Base-by-base conservation (phyloP, 2,113 vertebrate species). In the Gobio gobio region DNA sequence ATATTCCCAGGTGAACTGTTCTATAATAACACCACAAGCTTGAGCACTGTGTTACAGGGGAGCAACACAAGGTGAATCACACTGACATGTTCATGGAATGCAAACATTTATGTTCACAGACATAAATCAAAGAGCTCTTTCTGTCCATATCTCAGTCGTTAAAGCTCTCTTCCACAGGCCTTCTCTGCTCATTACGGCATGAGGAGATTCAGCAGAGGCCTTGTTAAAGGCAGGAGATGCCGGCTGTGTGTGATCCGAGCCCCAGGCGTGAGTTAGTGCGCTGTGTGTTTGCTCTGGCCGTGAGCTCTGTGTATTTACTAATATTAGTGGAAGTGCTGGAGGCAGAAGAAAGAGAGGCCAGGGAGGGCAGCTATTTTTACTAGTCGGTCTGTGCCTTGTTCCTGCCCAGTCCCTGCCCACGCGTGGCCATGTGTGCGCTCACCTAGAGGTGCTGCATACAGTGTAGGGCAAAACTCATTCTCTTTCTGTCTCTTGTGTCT, bases 351-450 rank as follows among this genome's bases (percentile, higher is more conserved):
- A 45, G 77, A 26, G 40, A 80, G 73, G 91, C 85, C 89, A 91
- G 86, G 83, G 68, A 92, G 91, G 91, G 86, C 86, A 86, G 89
- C 91, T 94, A 94, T 94, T 95, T 94, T 93, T 94, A 94, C 83
- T 86, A 89, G 86, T 86, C 77, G 76, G 85, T 88, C 88, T 87
- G 89, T 89, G 90, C 89, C 88, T 88, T 89, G 43, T 36, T 70
- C 47, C 24, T 88, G 85, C 26, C 81, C 84, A 86, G 84, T 70
- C 58, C 47, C 58, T 63, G 77, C 81, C 73, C 70, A 70, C 66
- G 79, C 68, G 0, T 68, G 76, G 59, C 82, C 81, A 66, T 88
- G 79, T 85, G 78, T 61, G 83, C 24, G 5, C 43, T 82, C 63
- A 54, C 63, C 79, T 68, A 36, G 79, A 36, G 63, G 24, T 47